Base-by-base conservation (phyloP, 1,140 invertebrate species). In the Lepidurus couesii region DNA sequence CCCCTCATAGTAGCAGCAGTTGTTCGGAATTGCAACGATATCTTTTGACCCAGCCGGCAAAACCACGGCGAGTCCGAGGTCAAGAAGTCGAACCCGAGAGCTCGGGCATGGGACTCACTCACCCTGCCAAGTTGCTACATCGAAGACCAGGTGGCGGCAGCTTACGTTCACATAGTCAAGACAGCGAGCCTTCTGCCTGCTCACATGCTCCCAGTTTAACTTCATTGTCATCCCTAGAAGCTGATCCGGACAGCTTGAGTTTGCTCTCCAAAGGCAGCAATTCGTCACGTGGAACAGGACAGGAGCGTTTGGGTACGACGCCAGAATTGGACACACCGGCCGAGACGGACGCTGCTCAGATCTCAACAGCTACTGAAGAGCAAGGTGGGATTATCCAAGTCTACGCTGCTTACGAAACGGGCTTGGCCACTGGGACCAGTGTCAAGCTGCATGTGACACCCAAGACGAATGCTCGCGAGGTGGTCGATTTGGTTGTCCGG, bases 381-480 rank as follows among this genome's bases (percentile, higher is more conserved):
- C 53, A 65, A 16, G n/a, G 53, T 44, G 78, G 84, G 7, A 86
- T 88, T 76, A 81, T 89, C 8, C 86, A 92, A 85, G 95, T 98
- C 34, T 98, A 93, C 84, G 95, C 95, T 1, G 95, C 96, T 4
- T 98, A 98, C 84, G 94, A 97, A 81, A 98, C 95, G 0, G 96
- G 96, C 34, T 84, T 98, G 79, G 94, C 94, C 6, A 91, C 90
- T 73, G 96, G 95, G 0, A 97, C 95, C 1, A 96, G 94, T 81
- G 89, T 98, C 1, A 96, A 95, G 83, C 86, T 98, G 0, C 94
- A 97, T 84, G 93, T 98, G 0, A 97, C 94, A 1, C 90, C 91
- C 0, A 89, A 91, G 77, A 98, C 96, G 0, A 95, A 94, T 0
- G 93, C 96, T 0, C 86, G 94, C 7, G 95, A 98, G 86, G 95